Evolutionary conservation across 1,140 invertebrate genomes (phyloP).

Genomic region (Mactra quadrangularis): DNA sequence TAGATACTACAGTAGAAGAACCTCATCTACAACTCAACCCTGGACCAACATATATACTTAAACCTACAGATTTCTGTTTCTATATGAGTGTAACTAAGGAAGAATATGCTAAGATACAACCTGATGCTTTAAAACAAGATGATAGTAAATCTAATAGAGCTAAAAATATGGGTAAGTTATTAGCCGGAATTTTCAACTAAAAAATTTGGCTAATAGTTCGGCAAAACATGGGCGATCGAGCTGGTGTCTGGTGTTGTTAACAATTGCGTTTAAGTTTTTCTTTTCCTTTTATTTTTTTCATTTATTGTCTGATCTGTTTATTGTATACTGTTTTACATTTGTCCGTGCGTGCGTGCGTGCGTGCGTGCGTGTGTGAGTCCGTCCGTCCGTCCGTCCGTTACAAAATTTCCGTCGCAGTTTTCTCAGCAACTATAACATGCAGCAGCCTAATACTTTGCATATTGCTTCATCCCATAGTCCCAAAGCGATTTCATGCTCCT

Average conservation of each 20-base stretch:
- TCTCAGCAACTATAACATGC: no score
- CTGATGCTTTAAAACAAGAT: conserved; percentile 62
- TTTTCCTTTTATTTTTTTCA: neutral
- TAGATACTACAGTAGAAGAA: conserved; percentile 92
- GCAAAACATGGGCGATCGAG: no score
- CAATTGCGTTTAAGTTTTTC: no score
- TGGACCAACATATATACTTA: conserved; percentile 97
- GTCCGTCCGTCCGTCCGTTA: no score
- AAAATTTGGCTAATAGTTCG: neutral
- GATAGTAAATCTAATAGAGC: conserved; percentile 53
- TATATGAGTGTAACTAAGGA: conserved; percentile 98
- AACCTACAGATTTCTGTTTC: conserved; percentile 94
- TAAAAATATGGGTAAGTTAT: conserved; percentile 72
- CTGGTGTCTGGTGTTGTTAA: no score
- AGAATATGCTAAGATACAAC: conserved; percentile 85
- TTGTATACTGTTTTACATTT: neutral
- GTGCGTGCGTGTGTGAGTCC: no score
- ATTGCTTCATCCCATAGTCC: no score
- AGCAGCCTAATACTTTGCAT: no score
- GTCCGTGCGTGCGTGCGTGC: no score
- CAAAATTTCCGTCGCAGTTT: no score
- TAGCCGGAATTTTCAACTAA: neutral
- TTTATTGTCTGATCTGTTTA: neutral
- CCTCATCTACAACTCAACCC: conserved; percentile 96
- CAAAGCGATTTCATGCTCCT: no score